These are phyloP conservation scores for Plagodis dolabraria DNA, from an alignment of 2,888 invertebrate species.

Conservation along the genomic window DNA sequence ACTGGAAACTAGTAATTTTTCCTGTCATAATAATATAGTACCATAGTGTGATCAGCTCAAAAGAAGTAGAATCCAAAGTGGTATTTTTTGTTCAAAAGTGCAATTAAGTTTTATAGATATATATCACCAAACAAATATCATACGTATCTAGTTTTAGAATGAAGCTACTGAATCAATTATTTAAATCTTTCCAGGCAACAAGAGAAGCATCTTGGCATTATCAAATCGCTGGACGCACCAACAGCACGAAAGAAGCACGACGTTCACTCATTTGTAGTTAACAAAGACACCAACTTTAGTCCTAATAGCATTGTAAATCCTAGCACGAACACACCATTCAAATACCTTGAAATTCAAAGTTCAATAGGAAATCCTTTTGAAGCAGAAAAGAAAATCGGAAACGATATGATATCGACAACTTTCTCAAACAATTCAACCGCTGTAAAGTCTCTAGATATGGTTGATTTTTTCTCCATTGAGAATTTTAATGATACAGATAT, in stretches of 20 bases:
- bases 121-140: neutral
- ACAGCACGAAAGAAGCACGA: conserved; percentile 77
- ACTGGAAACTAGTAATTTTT: no score
- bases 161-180: conserved; percentile 2
- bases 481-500: conserved; percentile 43
- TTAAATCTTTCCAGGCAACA: conserved; percentile 87
- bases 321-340: conserved; percentile 55
- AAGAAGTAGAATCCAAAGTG: no score
- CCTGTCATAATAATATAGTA: no score
- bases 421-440: conserved; percentile 21
- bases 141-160: neutral
- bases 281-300: conserved; percentile 60
- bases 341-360: conserved; percentile 62
- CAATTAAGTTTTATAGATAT: no score
- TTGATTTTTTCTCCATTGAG: conserved; percentile 54
- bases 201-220: conserved; percentile 91
- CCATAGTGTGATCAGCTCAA: no score
- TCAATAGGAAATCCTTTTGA: conserved; percentile 49
- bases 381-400: conserved; percentile 36
- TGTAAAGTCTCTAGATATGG: conserved; percentile 30
- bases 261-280: conserved; percentile 75
- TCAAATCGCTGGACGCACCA: conserved; percentile 78
- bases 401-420: conserved; percentile 33
- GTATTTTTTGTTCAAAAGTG: no score
- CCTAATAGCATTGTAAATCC: conserved; percentile 44